Percentiles rank a stretch among this genome's conserved stretches.
These are phyloP conservation scores for Phalacrocorax carbo DNA, from an alignment of 2,113 vertebrate genomes.

Conservation along the genomic window DNA sequence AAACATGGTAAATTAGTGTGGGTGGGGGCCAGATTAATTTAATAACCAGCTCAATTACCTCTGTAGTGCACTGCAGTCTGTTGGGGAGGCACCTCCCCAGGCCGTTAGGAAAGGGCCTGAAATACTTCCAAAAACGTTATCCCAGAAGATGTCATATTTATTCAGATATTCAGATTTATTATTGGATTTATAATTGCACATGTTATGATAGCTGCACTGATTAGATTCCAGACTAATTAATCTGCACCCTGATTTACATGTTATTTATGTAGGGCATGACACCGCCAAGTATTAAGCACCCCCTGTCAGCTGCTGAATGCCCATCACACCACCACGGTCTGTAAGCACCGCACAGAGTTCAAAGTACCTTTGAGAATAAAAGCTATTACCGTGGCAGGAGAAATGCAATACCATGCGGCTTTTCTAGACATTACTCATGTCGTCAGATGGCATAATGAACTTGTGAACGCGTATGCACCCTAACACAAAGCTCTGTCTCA, in stretches of 20 bases:
- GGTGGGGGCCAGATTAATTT: neutral
- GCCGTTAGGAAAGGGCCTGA: neutral
- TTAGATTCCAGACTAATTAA: slow-evolving; percentile 27
- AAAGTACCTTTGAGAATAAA: neutral
- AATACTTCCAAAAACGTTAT: neutral
- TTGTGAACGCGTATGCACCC: neutral
- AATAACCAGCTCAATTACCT: neutral
- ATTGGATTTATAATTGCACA: neutral
- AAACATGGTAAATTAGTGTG: neutral
- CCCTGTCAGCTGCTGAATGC: neutral
- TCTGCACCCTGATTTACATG: neutral
- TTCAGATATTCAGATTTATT: slow-evolving; percentile 20
- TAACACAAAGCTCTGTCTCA: neutral
- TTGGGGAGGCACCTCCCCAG: neutral
- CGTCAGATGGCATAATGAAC: neutral
- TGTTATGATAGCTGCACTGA: neutral
- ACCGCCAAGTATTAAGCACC: neutral
- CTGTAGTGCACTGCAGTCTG: neutral
- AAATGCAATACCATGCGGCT: neutral
- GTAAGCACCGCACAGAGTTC: neutral
- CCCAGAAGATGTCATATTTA: neutral
- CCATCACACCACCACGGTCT: neutral
- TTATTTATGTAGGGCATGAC: neutral
- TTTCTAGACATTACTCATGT: neutral
- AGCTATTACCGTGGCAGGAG: neutral